phyloP scores from a whole-genome alignment of 2,113 vertebrate species.

The Pagrus major region DNA sequence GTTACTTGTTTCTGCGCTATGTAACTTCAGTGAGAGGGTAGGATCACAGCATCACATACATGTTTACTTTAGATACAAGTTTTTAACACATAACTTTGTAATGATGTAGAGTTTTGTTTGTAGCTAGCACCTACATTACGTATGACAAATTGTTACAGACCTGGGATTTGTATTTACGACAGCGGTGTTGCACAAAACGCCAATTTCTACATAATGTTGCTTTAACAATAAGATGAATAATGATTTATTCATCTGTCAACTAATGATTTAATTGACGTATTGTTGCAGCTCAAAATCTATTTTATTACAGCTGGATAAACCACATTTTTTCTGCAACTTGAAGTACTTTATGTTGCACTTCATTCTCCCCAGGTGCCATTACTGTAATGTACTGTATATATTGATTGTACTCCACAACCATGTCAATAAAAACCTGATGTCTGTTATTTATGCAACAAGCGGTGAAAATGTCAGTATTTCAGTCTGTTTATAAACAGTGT shows the following conservation, averaged over 20 bases:
- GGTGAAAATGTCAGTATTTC: neutral
- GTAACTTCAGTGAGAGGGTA: too few species aligned
- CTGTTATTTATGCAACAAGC: conserved; percentile 8
- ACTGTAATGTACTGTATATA: neutral
- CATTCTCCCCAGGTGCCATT: neutral
- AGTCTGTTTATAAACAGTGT: neutral
- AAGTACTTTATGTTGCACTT: neutral
- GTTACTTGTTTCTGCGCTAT: too few species aligned
- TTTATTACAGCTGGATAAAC: neutral
- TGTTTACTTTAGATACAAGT: too few species aligned
- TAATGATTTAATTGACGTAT: neutral
- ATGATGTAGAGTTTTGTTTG: too few species aligned
- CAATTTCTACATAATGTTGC: too few species aligned
- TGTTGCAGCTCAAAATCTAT: neutral
- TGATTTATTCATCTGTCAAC: neutral
- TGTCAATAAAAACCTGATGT: conserved; percentile 2
- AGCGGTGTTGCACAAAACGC: too few species aligned
- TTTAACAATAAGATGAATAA: neutral
- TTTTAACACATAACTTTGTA: too few species aligned
- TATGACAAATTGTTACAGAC: too few species aligned
- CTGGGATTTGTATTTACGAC: too few species aligned
- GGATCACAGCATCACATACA: too few species aligned
- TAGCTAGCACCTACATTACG: too few species aligned
- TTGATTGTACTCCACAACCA: neutral
- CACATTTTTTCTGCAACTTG: neutral